Evolutionary conservation across 2,888 invertebrate species (phyloP).

Genomic region (Trilocha varians): DNA sequence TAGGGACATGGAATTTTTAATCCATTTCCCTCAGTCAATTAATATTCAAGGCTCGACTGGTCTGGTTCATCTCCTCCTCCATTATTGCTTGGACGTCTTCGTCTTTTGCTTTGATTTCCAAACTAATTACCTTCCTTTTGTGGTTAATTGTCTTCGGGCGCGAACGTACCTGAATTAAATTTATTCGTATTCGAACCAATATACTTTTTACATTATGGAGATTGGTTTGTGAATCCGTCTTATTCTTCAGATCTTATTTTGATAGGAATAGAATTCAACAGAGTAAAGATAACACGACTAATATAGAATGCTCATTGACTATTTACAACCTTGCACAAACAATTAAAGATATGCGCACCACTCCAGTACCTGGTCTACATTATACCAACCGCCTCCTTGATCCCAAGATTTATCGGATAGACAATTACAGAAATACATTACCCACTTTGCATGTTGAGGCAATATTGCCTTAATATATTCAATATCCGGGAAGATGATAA

Average conservation of each 20-base stretch:
- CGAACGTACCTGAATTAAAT: constrained; percentile 3
- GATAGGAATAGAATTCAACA: no score
- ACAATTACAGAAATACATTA: constrained; percentile 52
- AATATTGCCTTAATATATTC: constrained; percentile 69
- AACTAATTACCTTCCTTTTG: constrained; percentile 63
- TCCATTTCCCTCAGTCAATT: constrained; percentile 72
- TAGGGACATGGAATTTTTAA: constrained; percentile 69
- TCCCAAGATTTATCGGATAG: constrained; percentile 21
- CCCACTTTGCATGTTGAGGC: constrained; percentile 25
- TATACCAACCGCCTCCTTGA: constrained; percentile 25
- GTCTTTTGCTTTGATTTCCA: constrained; percentile 57
- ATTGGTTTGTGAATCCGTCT: no score
- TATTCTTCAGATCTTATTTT: no score
- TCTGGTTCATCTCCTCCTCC: constrained; percentile 72
- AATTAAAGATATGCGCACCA: neutral
- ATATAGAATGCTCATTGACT: no score
- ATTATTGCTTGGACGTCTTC: constrained; percentile 62
- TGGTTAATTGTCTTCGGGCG: constrained; percentile 29
- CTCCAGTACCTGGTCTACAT: neutral
- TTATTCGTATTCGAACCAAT: neutral
- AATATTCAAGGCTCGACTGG: constrained; percentile 70
- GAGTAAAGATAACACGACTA: no score
- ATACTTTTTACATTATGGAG: no score
- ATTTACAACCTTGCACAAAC: no score
- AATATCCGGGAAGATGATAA: constrained; percentile 71